Evolutionary conservation across 2,888 invertebrate species (phyloP).

Genomic region (Pollenia amentaria): DNA sequence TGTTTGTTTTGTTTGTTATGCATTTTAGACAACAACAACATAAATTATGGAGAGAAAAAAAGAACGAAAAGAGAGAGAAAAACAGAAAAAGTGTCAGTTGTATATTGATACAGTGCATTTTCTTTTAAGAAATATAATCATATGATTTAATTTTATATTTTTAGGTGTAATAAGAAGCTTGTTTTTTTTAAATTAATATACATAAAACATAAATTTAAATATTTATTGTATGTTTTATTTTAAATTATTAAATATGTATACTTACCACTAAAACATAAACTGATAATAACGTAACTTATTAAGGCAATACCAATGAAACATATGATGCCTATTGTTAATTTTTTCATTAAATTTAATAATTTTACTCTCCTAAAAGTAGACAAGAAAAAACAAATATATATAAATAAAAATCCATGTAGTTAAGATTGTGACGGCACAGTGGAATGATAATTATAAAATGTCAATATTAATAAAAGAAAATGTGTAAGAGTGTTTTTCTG

Average conservation of each 20-base stretch:
- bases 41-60: constrained; percentile 61
- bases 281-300: constrained; percentile 82
- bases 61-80: constrained; percentile 66
- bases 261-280: constrained; percentile 83
- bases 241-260: constrained; percentile 46
- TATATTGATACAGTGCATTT: constrained; percentile 64
- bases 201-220: background rate
- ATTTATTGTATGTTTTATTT: background rate
- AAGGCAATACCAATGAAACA: constrained; percentile 83
- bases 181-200: constrained; percentile 1
- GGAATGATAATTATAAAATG: too few relatives aligned
- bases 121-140: constrained; percentile 41
- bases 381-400: constrained; percentile 3
- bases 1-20: constrained; percentile 43
- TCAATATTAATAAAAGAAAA: too few relatives aligned
- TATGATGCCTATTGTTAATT: constrained; percentile 82
- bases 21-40: constrained; percentile 57
- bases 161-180: constrained; percentile 6
- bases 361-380: constrained; percentile 80
- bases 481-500: too few relatives aligned
- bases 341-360: constrained; percentile 83
- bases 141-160: constrained; percentile 11
- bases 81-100: constrained; percentile 71
- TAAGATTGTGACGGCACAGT: background rate
- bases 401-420: background rate